Percentiles rank a stretch among this genome's conserved stretches.
phyloP scores from a whole-genome alignment of 2,888 invertebrate genomes.

The Lithophane leautieri region DNA sequence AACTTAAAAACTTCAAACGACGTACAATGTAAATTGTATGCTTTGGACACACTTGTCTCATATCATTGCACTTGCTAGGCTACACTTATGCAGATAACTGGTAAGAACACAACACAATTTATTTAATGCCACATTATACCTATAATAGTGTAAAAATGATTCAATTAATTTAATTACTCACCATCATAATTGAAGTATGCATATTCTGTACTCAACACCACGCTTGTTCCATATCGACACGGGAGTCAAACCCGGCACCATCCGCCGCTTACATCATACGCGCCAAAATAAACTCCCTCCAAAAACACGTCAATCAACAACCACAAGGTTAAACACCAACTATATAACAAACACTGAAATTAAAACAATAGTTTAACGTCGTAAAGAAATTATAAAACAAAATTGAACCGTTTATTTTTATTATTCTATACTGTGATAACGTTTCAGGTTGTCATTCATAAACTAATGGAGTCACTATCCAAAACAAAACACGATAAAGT shows the following conservation, averaged over 20 bases:
- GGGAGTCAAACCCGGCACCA: slow-evolving; percentile 84
- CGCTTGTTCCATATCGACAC: slow-evolving; percentile 74
- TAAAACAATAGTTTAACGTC: slow-evolving; percentile 68
- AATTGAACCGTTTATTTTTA: slow-evolving; percentile 47
- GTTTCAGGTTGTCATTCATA: slow-evolving; percentile 60
- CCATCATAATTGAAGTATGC: slow-evolving; percentile 90
- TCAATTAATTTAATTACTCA: slow-evolving; percentile 70
- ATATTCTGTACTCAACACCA: slow-evolving; percentile 77
- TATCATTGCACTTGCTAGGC: slow-evolving; percentile 2
- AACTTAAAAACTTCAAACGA: not conserved
- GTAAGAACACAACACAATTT: slow-evolving; percentile 5
- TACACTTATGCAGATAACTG: slow-evolving; percentile 3
- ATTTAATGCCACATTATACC: not conserved
- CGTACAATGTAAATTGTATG: slow-evolving; percentile 15
- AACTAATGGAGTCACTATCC: slow-evolving; percentile 73
- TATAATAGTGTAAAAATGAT: slow-evolving; percentile 2
- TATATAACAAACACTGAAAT: slow-evolving; percentile 76
- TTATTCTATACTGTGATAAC: slow-evolving; percentile 46
- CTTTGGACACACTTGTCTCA: slow-evolving; percentile 10
- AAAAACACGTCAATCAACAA: slow-evolving; percentile 85
- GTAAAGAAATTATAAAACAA: slow-evolving; percentile 45
- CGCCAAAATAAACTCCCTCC: slow-evolving; percentile 85
- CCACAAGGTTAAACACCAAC: slow-evolving; percentile 87
- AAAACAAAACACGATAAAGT: slow-evolving; percentile 85
- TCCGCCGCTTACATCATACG: slow-evolving; percentile 85